phyloP scores from a whole-genome alignment of 2,888 invertebrate species.

The Amphipyra tragopoginis region DNA sequence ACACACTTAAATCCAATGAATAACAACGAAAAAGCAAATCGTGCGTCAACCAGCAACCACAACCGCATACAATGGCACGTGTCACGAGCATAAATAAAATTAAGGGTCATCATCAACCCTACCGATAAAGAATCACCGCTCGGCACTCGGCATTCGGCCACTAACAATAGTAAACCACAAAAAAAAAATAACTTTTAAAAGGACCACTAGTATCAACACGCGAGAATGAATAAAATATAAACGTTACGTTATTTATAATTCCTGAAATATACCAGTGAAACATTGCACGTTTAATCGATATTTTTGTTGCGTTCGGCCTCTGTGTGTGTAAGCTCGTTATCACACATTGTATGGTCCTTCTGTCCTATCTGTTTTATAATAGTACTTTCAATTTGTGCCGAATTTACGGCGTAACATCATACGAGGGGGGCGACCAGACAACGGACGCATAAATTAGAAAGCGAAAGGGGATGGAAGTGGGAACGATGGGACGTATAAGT shows the following conservation, averaged over 20 bases:
- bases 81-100: constrained; percentile 84
- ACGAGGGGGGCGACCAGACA: constrained; percentile 72
- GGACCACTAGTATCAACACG: constrained; percentile 1
- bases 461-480: constrained; percentile 56
- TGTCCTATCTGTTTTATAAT: constrained; percentile 53
- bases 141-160: constrained; percentile 42
- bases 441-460: constrained; percentile 82
- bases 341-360: constrained; percentile 16
- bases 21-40: constrained; percentile 53
- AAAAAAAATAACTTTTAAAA: constrained; percentile 20
- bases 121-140: constrained; percentile 59
- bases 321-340: too few relatives aligned
- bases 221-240: not conserved
- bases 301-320: too few relatives aligned
- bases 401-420: constrained; percentile 71
- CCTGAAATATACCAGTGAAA: too few relatives aligned
- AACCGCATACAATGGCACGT: constrained; percentile 73
- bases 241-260: too few relatives aligned
- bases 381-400: constrained; percentile 82
- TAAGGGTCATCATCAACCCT: constrained; percentile 73
- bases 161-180: constrained; percentile 57
- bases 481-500: constrained; percentile 33
- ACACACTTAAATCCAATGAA: constrained; percentile 49
- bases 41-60: constrained; percentile 42
- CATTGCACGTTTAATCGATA: too few relatives aligned